Evolutionary conservation across 2,797 vertebrate species (phyloP).

Genomic region (Syndactyla subalaris): DNA sequence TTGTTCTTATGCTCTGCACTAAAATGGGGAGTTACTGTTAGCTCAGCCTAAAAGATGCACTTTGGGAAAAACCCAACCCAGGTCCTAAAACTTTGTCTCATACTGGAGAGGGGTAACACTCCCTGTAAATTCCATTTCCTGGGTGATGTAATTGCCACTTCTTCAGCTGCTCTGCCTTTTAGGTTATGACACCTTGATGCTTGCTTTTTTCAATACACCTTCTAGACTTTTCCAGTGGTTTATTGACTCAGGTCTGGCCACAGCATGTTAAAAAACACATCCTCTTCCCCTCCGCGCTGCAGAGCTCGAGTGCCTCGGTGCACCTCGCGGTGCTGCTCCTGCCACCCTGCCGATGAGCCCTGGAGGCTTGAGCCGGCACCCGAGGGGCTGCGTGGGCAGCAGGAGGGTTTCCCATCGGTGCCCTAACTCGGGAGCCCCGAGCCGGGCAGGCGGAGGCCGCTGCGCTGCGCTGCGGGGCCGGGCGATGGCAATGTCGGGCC

Average conservation of each 20-base stretch:
- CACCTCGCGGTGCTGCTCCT: not conserved
- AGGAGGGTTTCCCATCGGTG: not conserved
- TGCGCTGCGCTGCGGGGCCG: constrained; percentile 11
- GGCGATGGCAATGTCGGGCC: constrained; percentile 46
- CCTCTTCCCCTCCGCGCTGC: fast-evolving
- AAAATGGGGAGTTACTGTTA: not conserved
- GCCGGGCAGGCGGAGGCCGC: not conserved
- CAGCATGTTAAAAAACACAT: fast-evolving
- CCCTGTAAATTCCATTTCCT: not conserved
- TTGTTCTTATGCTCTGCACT: not conserved
- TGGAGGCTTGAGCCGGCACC: not conserved
- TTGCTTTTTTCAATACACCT: not conserved
- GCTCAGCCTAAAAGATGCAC: not conserved
- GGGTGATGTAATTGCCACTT: no score
- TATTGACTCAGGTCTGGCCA: fast-evolving
- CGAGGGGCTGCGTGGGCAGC: not conserved
- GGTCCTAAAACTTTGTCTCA: not conserved
- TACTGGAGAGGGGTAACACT: fast-evolving
- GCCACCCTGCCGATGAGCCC: not conserved
- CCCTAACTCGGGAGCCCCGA: not conserved
- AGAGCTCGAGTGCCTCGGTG: not conserved
- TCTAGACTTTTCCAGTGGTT: not conserved
- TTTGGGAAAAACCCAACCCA: not conserved
- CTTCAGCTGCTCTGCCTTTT: not conserved
- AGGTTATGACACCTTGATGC: fast-evolving